Percentiles rank a stretch among this genome's conserved stretches.
Conservation (phyloP, 2,113 vertebrate genomes). For the Eulemur rufifrons region DNA sequence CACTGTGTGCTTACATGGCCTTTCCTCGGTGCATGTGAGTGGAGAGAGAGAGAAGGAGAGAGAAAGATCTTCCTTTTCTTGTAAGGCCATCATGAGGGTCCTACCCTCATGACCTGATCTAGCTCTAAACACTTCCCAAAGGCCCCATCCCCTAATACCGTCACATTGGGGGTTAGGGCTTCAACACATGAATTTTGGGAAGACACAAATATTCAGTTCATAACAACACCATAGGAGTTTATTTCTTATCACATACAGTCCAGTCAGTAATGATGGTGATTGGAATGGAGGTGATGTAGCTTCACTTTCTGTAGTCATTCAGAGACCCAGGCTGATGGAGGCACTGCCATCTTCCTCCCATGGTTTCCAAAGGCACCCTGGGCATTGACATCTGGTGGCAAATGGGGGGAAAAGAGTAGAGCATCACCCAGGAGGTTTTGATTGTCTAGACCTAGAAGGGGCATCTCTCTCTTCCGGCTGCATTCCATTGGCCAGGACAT, state of each 20-base stretch:
- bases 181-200: background rate
- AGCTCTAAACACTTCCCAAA: background rate
- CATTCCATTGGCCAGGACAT: background rate
- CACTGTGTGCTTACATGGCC: too few species aligned
- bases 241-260: background rate
- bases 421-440: background rate
- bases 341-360: background rate
- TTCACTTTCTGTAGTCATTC: background rate
- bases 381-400: background rate
- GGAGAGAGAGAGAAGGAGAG: too few species aligned
- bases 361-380: background rate
- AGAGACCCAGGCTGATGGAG: background rate
- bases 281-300: background rate
- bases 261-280: background rate
- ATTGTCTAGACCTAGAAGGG: background rate
- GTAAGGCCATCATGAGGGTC: background rate
- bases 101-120: background rate
- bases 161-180: background rate
- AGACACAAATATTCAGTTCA: background rate
- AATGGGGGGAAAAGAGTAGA: background rate
- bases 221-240: background rate
- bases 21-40: background rate
- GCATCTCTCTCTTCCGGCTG: background rate
- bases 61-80: background rate
- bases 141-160: background rate